Conservation (phyloP, 2,113 vertebrate species). For the Oreochromis spilurus region DNA sequence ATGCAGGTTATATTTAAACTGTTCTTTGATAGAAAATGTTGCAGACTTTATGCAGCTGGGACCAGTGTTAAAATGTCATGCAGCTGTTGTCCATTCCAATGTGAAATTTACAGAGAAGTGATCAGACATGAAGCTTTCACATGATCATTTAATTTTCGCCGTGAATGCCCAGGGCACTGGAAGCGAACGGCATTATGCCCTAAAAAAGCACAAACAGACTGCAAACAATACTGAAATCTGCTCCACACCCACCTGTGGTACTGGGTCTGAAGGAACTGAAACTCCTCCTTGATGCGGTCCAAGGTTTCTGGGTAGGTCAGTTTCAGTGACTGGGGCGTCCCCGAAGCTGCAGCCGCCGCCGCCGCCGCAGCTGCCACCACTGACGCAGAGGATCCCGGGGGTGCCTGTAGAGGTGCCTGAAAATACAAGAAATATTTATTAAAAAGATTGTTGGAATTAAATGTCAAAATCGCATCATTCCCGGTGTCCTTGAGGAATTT, state of each 20-base stretch:
- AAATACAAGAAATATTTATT: background rate
- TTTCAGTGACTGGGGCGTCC: constrained; percentile 83
- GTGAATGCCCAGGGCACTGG: background rate
- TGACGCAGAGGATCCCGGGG: constrained; percentile 77
- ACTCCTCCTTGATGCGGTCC: constrained; percentile 92
- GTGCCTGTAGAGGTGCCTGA: constrained; percentile 74
- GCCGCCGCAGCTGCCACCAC: constrained; percentile 73
- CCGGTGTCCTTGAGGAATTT: background rate
- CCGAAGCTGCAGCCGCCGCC: constrained; percentile 74
- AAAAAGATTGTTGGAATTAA: background rate
- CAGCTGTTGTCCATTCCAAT: background rate
- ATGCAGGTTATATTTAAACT: background rate
- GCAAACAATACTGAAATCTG: background rate
- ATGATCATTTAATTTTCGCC: background rate
- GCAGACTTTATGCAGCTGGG: background rate
- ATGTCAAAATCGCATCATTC: background rate
- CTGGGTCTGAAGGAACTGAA: constrained; percentile 90
- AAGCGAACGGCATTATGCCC: background rate
- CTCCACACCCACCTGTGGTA: constrained; percentile 80
- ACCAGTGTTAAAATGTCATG: background rate
- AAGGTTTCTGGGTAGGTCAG: constrained; percentile 88
- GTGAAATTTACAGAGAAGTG: background rate
- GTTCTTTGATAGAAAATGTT: background rate
- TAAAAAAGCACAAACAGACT: background rate
- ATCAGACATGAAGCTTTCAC: background rate